These are phyloP conservation scores for Perizoma flavofasciatum DNA, from an alignment of 2,888 invertebrate species.

Conservation along the genomic window DNA sequence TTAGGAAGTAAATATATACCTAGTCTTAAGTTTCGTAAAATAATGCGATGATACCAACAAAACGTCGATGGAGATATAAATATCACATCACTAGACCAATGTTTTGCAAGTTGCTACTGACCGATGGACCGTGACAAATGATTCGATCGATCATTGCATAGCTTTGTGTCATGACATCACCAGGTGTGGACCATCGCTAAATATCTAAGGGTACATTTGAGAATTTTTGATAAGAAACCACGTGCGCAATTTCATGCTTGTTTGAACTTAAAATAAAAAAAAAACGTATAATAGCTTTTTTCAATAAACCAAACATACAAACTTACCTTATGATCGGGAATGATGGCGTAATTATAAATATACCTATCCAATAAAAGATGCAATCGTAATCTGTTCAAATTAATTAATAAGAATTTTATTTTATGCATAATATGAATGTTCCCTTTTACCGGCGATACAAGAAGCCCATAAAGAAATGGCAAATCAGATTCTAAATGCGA, in stretches of 20 bases:
- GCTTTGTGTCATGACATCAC: slow-evolving; percentile 49
- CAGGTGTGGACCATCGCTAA: slow-evolving; percentile 57
- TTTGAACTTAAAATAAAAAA: slow-evolving; percentile 2
- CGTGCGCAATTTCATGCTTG: slow-evolving; percentile 22
- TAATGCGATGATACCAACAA: not conserved
- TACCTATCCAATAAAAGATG: too few species aligned
- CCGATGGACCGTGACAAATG: slow-evolving; percentile 77
- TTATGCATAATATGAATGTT: too few species aligned
- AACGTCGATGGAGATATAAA: slow-evolving; percentile 4
- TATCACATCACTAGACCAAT: slow-evolving; percentile 45
- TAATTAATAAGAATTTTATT: too few species aligned
- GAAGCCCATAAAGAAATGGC: too few species aligned
- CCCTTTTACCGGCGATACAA: too few species aligned
- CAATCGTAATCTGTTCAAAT: too few species aligned
- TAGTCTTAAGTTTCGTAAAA: too few species aligned
- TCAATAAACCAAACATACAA: too few species aligned
- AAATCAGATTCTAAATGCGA: too few species aligned
- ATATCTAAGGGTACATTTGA: slow-evolving; percentile 17
- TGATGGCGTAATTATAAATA: too few species aligned
- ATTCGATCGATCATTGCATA: slow-evolving; percentile 70
- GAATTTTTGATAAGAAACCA: slow-evolving; percentile 9
- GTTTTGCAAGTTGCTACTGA: slow-evolving; percentile 74
- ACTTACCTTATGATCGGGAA: too few species aligned
- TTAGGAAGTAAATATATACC: too few species aligned
- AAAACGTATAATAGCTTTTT: not conserved